These are phyloP conservation scores for Mormyrus proboscirostris DNA, from an alignment of 2,797 vertebrate species.

Conservation along the genomic window DNA sequence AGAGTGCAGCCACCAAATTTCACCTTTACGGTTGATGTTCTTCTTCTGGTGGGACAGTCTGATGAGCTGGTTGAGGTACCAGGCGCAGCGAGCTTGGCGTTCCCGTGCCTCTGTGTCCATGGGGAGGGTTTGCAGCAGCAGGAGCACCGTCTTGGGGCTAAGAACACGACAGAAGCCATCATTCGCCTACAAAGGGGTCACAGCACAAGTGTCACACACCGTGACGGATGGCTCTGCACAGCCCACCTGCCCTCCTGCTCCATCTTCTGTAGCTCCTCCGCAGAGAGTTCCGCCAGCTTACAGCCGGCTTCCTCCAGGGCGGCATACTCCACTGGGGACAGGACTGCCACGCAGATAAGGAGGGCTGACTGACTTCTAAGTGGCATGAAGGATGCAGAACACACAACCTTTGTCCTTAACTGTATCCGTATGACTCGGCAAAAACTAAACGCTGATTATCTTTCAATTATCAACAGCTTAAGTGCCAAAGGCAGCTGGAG, in stretches of 20 bases:
- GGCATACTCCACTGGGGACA: slow-evolving; percentile 68
- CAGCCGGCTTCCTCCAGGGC: slow-evolving; percentile 64
- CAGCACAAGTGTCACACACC: neutral
- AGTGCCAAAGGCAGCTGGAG: neutral
- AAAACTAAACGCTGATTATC: neutral
- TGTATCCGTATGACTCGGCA: neutral
- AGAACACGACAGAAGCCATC: neutral
- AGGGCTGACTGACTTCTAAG: slow-evolving; percentile 9
- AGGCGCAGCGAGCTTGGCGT: slow-evolving; percentile 65
- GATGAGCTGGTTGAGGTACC: slow-evolving; percentile 77
- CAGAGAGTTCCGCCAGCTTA: slow-evolving; percentile 59
- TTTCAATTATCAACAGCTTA: neutral
- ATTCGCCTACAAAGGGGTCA: neutral
- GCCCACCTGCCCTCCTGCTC: slow-evolving; percentile 64
- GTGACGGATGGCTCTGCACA: neutral
- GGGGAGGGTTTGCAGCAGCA: slow-evolving; percentile 67
- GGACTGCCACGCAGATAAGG: slow-evolving; percentile 60
- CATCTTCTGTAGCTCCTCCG: slow-evolving; percentile 70
- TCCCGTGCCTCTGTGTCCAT: slow-evolving; percentile 53
- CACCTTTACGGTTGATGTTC: slow-evolving; percentile 70
- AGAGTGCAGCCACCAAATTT: slow-evolving; percentile 42
- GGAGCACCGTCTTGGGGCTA: slow-evolving; percentile 64
- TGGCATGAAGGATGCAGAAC: neutral
- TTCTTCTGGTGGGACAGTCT: slow-evolving; percentile 61
- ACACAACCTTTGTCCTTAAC: neutral